Evolutionary conservation across 2,888 invertebrate species (phyloP).

Genomic region (Villa cingulata): DNA sequence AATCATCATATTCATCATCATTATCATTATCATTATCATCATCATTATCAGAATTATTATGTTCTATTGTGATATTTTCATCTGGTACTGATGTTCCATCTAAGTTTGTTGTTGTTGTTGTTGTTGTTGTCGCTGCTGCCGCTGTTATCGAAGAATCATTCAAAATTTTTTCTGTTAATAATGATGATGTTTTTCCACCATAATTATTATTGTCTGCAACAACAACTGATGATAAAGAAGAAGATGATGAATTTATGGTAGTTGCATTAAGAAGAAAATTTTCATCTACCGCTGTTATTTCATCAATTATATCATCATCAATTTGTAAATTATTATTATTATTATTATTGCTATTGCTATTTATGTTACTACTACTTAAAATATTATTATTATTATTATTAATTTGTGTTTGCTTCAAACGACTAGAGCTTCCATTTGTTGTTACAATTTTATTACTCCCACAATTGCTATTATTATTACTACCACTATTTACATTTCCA

Average conservation of each 20-base stretch:
- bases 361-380: slow-evolving; percentile 13
- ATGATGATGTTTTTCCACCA: too few species aligned
- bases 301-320: slow-evolving; percentile 11
- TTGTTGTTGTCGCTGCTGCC: slow-evolving; percentile 1
- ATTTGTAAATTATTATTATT: slow-evolving; percentile 5
- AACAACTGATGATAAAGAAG: too few species aligned
- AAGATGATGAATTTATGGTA: background rate
- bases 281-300: slow-evolving; percentile 37
- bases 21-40: slow-evolving; percentile 4
- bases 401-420: slow-evolving; percentile 14
- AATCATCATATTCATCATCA: slow-evolving; percentile 34
- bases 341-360: slow-evolving; percentile 7
- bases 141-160: background rate
- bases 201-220: too few species aligned
- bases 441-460: slow-evolving; percentile 5
- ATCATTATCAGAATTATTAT: slow-evolving; percentile 7
- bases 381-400: slow-evolving; percentile 11
- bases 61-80: too few species aligned
- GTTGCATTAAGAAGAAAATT: background rate
- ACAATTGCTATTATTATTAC: background rate
- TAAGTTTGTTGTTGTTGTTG: background rate
- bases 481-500: background rate
- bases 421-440: slow-evolving; percentile 14
- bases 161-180: too few species aligned
- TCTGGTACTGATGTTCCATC: background rate